Base-by-base conservation (phyloP, 2,797 vertebrate species). In the Diplodus sargus region DNA sequence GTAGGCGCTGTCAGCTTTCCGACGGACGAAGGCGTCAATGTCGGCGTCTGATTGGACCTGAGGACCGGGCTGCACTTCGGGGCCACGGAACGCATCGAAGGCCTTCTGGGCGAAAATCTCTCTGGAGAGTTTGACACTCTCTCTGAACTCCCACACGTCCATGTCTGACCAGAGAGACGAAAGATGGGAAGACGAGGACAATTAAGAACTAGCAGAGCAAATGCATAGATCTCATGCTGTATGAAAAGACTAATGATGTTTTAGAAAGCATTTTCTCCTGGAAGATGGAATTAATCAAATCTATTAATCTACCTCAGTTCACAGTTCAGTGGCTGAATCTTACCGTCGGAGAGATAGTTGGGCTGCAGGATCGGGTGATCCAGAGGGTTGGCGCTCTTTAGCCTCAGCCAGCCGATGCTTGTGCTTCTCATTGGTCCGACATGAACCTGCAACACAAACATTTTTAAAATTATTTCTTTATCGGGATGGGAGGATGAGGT, bases 81-180 rank as follows among this genome's bases (percentile, higher is more conserved):
- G 77, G 2, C 98, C 98, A 0, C 97, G 94, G 89, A 97, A 99
- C 0, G 93, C 75, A 51, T 96, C 96, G 9, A 99, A 98, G 47
- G 98, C 97, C 87, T 96, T 95, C 88, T 99, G 98, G 58, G 96
- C 94, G 68, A 99, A 99, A 80, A 99, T 98, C 88, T 99, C 98
- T 79, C 97, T 95, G 39, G 96, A 93, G 72, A 97, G 82, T 92
- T 95, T 98, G 82, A 99, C 93, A 14, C 94, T 95, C 51, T 96
- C 89, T 25, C 98, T 96, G 85, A 99, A 97, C 89, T 99, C 98
- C 91, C 84, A 83, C 23, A 97, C 64, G 1, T 99, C 98, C 1
- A 89, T 73, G 78, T 98, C 98, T 99, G 95, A 81, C 30, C 70
- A 56, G 52, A 82, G 30, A 72, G 6, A 52, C 20, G 54, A 79